Evolutionary conservation across 2,113 vertebrate species (phyloP).

Genomic region (Notechis scutatus): DNA sequence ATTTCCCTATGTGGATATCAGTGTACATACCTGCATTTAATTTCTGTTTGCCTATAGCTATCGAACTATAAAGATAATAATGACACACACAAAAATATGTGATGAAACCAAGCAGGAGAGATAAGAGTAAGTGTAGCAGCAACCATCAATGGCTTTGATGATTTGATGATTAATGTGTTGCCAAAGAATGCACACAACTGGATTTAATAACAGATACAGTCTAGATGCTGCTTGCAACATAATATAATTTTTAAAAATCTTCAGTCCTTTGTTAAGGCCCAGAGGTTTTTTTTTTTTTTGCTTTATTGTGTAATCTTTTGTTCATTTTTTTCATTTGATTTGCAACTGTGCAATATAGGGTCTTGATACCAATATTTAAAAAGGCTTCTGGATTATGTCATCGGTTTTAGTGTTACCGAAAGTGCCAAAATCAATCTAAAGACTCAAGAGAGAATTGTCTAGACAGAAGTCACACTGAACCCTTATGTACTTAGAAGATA

Average conservation of each 20-base stretch:
- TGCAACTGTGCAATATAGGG: neutral
- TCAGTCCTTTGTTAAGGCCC: neutral
- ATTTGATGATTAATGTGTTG: neutral
- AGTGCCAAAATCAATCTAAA: slow-evolving; percentile 45
- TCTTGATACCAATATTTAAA: neutral
- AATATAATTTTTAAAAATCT: neutral
- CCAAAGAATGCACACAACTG: too few species aligned
- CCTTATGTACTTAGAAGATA: neutral
- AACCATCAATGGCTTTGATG: neutral
- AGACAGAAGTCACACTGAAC: slow-evolving; percentile 54
- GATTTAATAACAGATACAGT: neutral
- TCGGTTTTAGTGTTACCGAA: slow-evolving; percentile 44
- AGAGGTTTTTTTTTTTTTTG: neutral
- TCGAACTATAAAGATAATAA: neutral
- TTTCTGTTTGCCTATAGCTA: neutral
- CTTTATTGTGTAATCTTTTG: neutral
- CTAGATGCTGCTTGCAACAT: neutral
- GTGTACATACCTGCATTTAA: neutral
- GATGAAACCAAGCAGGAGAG: neutral
- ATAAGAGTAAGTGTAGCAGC: neutral
- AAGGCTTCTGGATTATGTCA: slow-evolving; percentile 54
- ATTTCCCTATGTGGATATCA: neutral
- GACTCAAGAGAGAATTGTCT: slow-evolving; percentile 54
- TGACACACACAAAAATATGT: neutral
- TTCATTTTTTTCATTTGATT: neutral